These are phyloP conservation scores for Micropoecilia bifurca DNA, from an alignment of 2,797 vertebrate species.

Conservation along the genomic window DNA sequence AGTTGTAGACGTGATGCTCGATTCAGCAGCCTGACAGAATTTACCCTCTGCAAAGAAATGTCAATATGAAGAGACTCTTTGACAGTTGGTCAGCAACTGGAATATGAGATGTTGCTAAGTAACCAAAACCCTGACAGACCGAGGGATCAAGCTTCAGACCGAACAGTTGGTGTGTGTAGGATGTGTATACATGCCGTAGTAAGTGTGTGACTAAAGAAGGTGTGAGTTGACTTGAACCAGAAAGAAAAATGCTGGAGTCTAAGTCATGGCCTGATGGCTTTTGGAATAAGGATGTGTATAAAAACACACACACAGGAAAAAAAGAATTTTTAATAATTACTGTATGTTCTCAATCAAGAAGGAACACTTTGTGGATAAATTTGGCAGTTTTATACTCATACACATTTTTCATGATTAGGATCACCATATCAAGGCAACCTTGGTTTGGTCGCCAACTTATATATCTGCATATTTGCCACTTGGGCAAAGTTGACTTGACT, in stretches of 20 bases:
- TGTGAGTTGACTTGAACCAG: constrained; percentile 5
- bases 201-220: constrained; percentile 21
- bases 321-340: background rate
- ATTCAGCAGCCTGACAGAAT: constrained; percentile 13
- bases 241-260: background rate
- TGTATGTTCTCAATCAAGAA: background rate
- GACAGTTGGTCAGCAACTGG: constrained; percentile 54
- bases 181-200: constrained; percentile 33
- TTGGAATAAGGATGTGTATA: background rate
- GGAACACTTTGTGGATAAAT: background rate
- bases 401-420: background rate
- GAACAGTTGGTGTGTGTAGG: constrained; percentile 69
- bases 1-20: background rate
- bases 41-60: constrained; percentile 42
- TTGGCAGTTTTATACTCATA: background rate
- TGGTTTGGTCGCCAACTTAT: too few relatives aligned
- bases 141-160: constrained; percentile 50
- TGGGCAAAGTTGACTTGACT: background rate
- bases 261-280: background rate
- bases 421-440: too few relatives aligned
- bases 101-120: constrained; percentile 68
- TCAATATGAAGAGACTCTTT: constrained; percentile 48
- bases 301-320: background rate
- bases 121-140: constrained; percentile 68
- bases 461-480: background rate